phyloP scores from a whole-genome alignment of 1,140 invertebrate genomes.

The Meloidogyne exigua region DNA sequence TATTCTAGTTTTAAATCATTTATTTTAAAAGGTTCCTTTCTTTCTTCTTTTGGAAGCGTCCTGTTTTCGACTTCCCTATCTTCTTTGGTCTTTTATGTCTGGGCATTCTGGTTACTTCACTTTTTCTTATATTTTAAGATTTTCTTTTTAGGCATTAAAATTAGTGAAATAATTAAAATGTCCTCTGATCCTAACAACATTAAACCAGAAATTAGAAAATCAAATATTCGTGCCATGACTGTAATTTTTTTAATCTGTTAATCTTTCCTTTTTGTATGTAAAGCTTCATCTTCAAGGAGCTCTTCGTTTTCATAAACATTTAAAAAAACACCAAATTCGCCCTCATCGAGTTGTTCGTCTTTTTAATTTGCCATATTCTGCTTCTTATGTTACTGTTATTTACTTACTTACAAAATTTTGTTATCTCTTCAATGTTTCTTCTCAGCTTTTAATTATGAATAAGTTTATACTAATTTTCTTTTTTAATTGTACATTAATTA shows the following conservation, averaged over 20 bases:
- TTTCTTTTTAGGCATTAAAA: constrained; percentile 42
- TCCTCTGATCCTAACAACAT: constrained; percentile 55
- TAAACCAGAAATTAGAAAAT: constrained; percentile 50
- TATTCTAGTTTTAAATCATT: not conserved
- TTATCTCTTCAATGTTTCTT: constrained; percentile 35
- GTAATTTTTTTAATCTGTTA: constrained; percentile 41
- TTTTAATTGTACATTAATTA: not conserved
- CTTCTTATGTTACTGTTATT: constrained; percentile 53
- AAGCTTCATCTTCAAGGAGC: constrained; percentile 35
- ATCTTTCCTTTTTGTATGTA: not conserved
- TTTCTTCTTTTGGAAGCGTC: constrained; percentile 63
- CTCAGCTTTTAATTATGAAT: constrained; percentile 45
- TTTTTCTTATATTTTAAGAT: not conserved
- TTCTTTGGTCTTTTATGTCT: constrained; percentile 62
- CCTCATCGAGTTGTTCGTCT: constrained; percentile 46
- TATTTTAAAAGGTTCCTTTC: constrained; percentile 36
- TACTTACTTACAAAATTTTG: constrained; percentile 53
- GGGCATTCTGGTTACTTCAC: constrained; percentile 42
- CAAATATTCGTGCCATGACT: constrained; percentile 45
- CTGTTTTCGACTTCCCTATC: constrained; percentile 63
- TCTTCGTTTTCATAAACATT: constrained; percentile 51
- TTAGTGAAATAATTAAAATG: constrained; percentile 41
- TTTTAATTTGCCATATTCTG: constrained; percentile 53
- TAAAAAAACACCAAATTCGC: constrained; percentile 45
- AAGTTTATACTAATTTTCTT: constrained; percentile 8